Conservation (phyloP, 2,888 invertebrate species). For the Cerastis rubricosa region DNA sequence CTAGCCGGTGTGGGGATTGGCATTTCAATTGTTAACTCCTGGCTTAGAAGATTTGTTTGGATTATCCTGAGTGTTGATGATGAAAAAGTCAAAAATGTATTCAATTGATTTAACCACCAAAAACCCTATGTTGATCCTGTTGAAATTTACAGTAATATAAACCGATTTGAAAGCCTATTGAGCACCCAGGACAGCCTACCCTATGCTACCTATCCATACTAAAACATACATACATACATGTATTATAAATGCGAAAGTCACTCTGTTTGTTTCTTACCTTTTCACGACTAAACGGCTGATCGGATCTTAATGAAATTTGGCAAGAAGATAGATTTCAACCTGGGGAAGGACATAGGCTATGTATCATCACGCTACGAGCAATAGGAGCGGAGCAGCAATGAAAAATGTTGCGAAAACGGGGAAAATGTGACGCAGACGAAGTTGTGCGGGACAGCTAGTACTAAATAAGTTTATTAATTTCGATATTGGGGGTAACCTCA, state of each 20-base stretch:
- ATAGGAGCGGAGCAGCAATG: no score
- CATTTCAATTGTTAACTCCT: conserved; percentile 35
- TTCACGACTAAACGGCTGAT: no score
- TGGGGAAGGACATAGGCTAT: no score
- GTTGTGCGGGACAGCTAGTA: no score
- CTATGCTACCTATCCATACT: no score
- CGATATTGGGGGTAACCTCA: not conserved
- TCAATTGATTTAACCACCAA: not conserved
- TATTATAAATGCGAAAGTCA: not conserved
- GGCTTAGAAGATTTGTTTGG: not conserved
- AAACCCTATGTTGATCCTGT: not conserved
- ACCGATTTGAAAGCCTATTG: not conserved
- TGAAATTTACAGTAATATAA: not conserved
- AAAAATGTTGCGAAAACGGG: no score
- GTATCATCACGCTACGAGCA: no score
- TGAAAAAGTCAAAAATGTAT: not conserved
- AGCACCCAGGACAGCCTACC: not conserved
- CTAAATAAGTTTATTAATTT: not conserved
- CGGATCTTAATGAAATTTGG: no score
- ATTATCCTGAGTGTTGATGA: not conserved
- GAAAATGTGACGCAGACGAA: no score
- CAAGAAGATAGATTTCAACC: no score
- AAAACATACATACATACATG: no score
- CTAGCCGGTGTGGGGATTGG: conserved; percentile 10
- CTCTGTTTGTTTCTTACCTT: no score